Evolutionary conservation across 2,797 vertebrate species (phyloP), one percentile per base, ranked within the genome.

Genomic region (Gobio occitaniae): DNA sequence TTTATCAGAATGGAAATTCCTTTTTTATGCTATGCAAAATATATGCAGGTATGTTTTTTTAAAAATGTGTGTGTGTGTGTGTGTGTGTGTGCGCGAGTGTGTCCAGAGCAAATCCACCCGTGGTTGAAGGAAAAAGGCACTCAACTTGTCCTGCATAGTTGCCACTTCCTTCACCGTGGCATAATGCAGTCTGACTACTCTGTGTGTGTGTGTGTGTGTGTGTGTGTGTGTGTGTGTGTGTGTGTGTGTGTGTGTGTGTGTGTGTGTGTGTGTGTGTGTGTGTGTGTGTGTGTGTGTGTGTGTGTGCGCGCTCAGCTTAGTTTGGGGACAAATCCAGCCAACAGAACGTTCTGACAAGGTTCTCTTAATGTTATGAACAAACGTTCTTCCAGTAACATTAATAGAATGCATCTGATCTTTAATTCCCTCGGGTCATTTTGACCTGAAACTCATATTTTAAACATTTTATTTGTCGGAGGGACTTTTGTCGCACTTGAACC

Each of bases 41-140:
- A 38, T 68, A 44, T 75, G 86, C 6, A 15, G 61, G 25, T 63
- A 29, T 63, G 59, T 63, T 86, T 69, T 29, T 50, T 38, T 41
- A 61, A 83, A 78, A 61, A n/a, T n/a, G n/a, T 47, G 56, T 61
- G n/a, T 25, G 12, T 63, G 59, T 25, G 74, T 86, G 61, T 89
- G 63, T 83, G 61, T 78, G 59, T 82, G 82, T 81, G 82, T 80
- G 83, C 87, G 85, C 78, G 76, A 84, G 84, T 90, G 84, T 88
- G 78, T 91, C 84, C 89, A 94, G 94, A 94, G 94, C 96, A 96
- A 94, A 94, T 95, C 95, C 95, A 94, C 96, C 96, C 95, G 96
- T 96, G 95, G 96, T 97, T 97, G 96, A 97, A 96, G 94, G 91
- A 94, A 96, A 96, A 98, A 99, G 97, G 97, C 97, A 98, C 97